Conservation (phyloP, 2,113 vertebrate genomes). For the Alethe diademata region DNA sequence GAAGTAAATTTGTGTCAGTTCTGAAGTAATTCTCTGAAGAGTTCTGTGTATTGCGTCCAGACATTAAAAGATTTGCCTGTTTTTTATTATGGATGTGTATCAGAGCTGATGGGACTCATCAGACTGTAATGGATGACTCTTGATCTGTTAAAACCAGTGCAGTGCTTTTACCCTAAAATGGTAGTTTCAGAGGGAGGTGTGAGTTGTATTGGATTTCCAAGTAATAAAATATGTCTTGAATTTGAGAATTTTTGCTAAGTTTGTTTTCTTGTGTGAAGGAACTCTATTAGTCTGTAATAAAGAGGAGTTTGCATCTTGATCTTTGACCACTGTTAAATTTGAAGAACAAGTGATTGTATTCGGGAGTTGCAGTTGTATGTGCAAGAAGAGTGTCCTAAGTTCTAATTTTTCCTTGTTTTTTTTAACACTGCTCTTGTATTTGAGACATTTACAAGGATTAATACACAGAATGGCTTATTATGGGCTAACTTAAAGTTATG, state of each 20-base stretch:
- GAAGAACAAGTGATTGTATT: background rate
- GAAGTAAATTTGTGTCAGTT: background rate
- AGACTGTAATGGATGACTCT: background rate
- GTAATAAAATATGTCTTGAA: background rate
- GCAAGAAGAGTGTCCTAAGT: background rate
- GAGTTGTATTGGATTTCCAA: background rate
- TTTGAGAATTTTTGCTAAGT: background rate
- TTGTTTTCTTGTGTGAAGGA: background rate
- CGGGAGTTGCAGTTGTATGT: background rate
- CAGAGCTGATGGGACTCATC: background rate
- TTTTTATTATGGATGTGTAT: background rate
- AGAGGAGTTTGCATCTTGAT: background rate
- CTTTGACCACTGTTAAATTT: background rate
- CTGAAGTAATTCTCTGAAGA: background rate
- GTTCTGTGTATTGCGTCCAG: background rate
- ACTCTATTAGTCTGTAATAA: accelerated
- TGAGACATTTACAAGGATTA: background rate
- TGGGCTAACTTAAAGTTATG: background rate
- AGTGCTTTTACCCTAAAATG: background rate
- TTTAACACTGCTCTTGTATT: background rate
- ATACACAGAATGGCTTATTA: background rate
- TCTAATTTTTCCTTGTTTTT: background rate
- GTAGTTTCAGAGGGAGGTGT: background rate
- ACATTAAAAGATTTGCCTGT: background rate
- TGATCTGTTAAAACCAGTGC: background rate